Evolutionary conservation across 30 jellyfish, hydroid and myxozoan genomes (phyloP).

Genomic region (Sanderia malayensis): DNA sequence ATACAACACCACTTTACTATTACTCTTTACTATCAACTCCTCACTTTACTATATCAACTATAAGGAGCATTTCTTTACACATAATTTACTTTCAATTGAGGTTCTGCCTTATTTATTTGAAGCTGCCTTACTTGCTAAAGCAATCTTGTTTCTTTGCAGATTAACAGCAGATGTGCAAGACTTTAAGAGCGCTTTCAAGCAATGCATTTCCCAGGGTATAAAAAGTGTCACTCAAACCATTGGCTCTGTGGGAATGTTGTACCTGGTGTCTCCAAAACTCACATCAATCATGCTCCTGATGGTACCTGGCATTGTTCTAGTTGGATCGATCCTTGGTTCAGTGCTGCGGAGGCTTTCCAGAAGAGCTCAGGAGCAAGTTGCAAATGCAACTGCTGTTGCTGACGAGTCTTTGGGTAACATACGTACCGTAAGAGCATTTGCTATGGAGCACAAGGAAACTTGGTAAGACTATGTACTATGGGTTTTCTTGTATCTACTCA

Average conservation of each 20-base stretch:
- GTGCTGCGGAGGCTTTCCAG: slow-evolving; percentile 75
- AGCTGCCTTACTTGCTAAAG: too few species aligned
- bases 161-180: slow-evolving; percentile 95
- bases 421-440: slow-evolving; percentile 97
- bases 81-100: too few species aligned
- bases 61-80: too few species aligned
- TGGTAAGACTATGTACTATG: slow-evolving; percentile 54
- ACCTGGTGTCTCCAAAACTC: slow-evolving; percentile 81
- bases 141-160: slow-evolving; percentile 55
- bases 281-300: slow-evolving; percentile 77
- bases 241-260: slow-evolving; percentile 89
- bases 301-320: slow-evolving; percentile 79
- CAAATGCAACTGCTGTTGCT: slow-evolving; percentile 92
- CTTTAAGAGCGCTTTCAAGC: slow-evolving; percentile 94
- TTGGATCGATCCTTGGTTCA: slow-evolving; percentile 91
- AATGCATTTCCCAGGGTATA: slow-evolving; percentile 94
- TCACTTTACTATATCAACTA: too few species aligned
- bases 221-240: slow-evolving; percentile 91
- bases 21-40: too few species aligned
- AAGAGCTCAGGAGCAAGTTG: slow-evolving; percentile 92
- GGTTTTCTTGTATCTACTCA: too few species aligned
- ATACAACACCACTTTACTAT: too few species aligned
- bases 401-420: slow-evolving; percentile 92
- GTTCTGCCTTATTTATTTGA: too few species aligned
- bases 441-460: slow-evolving; percentile 89